Evolutionary conservation across 2,888 invertebrate species (phyloP).

Genomic region (Hesperia comma): DNA sequence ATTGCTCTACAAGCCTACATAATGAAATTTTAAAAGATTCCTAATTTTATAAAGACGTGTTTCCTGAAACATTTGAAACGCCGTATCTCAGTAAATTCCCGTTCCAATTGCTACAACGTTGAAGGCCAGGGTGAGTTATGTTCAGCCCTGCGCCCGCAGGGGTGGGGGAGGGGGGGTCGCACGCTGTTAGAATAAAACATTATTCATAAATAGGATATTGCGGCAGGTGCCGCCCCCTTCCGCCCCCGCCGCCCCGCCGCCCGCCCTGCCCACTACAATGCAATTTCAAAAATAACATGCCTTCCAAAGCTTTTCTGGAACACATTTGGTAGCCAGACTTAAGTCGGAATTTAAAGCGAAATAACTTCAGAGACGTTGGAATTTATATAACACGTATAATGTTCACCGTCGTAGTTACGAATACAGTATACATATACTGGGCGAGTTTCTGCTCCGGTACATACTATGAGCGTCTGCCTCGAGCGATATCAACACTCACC

Average conservation of each 20-base stretch:
- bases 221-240: constrained; percentile 61
- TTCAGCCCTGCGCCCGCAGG: constrained; percentile 45
- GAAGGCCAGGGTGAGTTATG: constrained; percentile 36
- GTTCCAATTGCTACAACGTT: constrained; percentile 15
- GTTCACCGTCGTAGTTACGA: no score
- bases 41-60: constrained; percentile 1
- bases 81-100: constrained; percentile 13
- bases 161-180: constrained; percentile 58
- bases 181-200: constrained; percentile 83
- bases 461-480: no score
- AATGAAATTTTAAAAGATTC: neutral
- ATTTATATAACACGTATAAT: constrained; percentile 2
- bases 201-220: constrained; percentile 84
- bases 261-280: constrained; percentile 45
- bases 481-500: no score
- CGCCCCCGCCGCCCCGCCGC: constrained; percentile 35
- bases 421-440: no score
- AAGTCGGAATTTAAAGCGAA: constrained; percentile 31
- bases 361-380: constrained; percentile 25
- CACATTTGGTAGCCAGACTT: constrained; percentile 33
- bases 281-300: constrained; percentile 45
- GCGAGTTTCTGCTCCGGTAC: no score
- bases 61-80: constrained; percentile 7
- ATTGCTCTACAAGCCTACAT: no score
- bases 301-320: constrained; percentile 37